Evolutionary conservation across 2,113 vertebrate species (phyloP), one percentile per base, ranked within the genome.

Genomic region (Sapayoa aenigma): DNA sequence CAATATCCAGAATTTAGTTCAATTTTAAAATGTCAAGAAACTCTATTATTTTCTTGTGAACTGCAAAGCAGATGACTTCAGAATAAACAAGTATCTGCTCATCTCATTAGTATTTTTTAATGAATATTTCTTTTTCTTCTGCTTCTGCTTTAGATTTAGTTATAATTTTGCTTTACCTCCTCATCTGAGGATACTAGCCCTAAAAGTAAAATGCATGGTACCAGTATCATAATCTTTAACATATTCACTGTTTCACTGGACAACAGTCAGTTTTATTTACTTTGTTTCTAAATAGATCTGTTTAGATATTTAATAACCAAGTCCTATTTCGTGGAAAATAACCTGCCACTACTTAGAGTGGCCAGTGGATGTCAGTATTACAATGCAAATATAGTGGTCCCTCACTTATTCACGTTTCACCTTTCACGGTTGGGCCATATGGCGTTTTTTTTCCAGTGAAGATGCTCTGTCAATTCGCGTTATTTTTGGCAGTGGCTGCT

Each of bases 291-390:
- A 72, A 24, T 44, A 52, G 24, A 63, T 53, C 20, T 60, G 2
- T 52, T 73, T 14, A 47, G 30, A 14, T 82, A 27, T 42, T 84
- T 55, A 50, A 55, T 18, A 83, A 67, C n/a, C 0, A 67, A 53
- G 11, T 53, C 16, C 13, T 44, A 24, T 2, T 46, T 50, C 55
- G 33, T 2, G 0, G 12, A 39, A 87, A 59, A 87, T 8, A 75
- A 56, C 5, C 25, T n/a, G 30, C 10, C 13, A 11, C 44, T 93
- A 62, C 80, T 71, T 72, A 42, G 27, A 47, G 21, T 68, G 91
- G 77, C 94, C 91, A 91, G 92, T 77, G 72, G 90, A 59, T 94
- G 90, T 96, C 97, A 90, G 95, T 95, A 31, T 96, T 95, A 74
- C 85, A 84, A 58, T 58, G 85, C 23, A 88, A 83, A 92, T 87